Evolutionary conservation across 2,113 vertebrate species (phyloP).

Genomic region (Tursiops truncatus): DNA sequence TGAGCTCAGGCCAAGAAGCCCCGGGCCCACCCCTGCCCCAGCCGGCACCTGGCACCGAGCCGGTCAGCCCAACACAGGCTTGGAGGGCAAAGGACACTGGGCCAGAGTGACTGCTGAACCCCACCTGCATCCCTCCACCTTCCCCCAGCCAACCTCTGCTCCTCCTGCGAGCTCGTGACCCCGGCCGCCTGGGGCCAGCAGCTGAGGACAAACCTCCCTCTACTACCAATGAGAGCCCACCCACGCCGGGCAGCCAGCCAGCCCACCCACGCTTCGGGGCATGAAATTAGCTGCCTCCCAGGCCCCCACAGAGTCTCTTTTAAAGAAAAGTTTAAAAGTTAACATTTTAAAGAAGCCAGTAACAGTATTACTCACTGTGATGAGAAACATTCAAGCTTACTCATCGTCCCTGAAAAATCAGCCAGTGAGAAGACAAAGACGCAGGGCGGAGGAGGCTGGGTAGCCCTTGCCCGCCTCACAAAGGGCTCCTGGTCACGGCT

Average conservation of each 20-base stretch:
- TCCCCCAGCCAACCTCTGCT: not conserved
- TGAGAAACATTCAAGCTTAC: conserved; percentile 16
- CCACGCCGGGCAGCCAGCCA: not conserved
- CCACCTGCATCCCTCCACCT: not conserved
- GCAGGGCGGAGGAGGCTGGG: not conserved
- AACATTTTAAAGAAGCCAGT: conserved; percentile 41
- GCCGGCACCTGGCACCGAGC: not conserved
- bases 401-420: not conserved
- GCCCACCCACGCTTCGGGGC: not conserved
- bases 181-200: not conserved
- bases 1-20: not conserved
- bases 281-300: not conserved
- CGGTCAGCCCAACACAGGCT: not conserved
- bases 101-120: not conserved
- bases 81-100: not conserved
- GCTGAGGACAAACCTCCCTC: not conserved
- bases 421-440: not conserved
- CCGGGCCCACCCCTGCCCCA: fast-evolving
- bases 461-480: fast-evolving
- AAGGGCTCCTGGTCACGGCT: not conserved
- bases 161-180: not conserved
- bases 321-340: conserved; percentile 5
- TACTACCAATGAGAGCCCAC: not conserved
- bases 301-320: not conserved
- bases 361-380: conserved; percentile 24